phyloP scores from a whole-genome alignment of 2,113 vertebrate species.

The Lepidothrix coronata region DNA sequence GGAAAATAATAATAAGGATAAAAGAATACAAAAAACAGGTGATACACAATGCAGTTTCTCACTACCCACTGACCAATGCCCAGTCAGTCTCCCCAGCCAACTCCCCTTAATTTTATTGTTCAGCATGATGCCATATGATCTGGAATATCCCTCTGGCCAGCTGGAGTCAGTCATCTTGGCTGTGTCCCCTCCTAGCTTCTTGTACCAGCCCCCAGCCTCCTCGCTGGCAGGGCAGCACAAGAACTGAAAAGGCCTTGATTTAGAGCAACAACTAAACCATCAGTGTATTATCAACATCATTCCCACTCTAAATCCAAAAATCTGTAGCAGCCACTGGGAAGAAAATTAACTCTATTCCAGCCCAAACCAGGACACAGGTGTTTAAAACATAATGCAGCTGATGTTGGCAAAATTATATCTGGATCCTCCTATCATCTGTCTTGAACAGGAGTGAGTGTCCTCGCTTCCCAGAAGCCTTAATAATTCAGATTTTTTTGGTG shows the following conservation, averaged over 20 bases:
- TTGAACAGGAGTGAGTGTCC: not conserved
- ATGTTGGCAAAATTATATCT: not conserved
- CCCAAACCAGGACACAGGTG: not conserved
- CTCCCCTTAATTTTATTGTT: not conserved
- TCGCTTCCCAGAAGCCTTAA: not conserved
- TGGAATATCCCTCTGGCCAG: not conserved
- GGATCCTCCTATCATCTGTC: not conserved
- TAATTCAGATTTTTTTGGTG: not conserved
- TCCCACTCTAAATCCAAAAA: not conserved
- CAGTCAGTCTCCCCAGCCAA: not conserved
- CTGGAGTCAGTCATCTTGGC: not conserved
- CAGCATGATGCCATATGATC: fast-evolving
- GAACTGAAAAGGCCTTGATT: not conserved
- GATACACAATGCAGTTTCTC: not conserved
- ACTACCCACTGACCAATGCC: not conserved
- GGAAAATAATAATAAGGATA: not conserved
- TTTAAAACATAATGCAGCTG: not conserved
- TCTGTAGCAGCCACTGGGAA: not conserved
- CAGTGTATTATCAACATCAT: not conserved
- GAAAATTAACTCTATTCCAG: not conserved
- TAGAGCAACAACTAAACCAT: not conserved
- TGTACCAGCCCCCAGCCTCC: not conserved
- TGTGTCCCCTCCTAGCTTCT: not conserved
- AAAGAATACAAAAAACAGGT: not conserved
- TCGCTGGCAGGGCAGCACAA: fast-evolving